Conservation (phyloP, 2,888 invertebrate genomes). For the Drosophila austrosaltans region DNA sequence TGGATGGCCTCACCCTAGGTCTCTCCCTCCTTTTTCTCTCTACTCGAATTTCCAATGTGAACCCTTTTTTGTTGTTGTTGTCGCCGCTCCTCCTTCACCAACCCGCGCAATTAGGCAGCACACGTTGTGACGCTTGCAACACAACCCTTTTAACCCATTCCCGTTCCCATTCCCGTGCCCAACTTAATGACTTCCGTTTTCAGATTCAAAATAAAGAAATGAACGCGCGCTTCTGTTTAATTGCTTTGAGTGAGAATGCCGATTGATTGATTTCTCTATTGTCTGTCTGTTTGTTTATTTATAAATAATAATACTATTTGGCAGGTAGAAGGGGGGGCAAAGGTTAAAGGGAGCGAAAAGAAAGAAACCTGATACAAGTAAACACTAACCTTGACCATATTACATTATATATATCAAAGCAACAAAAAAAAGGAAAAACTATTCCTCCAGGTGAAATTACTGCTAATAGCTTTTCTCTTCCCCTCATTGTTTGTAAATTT, state of each 20-base stretch:
- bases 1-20: slow-evolving; percentile 6
- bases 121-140: slow-evolving; percentile 41
- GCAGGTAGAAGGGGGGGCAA: slow-evolving; percentile 13
- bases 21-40: slow-evolving; percentile 10
- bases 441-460: slow-evolving; percentile 14
- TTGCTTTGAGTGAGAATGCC: slow-evolving; percentile 48
- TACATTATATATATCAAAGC: too few relatives aligned
- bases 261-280: slow-evolving; percentile 64
- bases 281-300: slow-evolving; percentile 46
- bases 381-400: slow-evolving; percentile 17
- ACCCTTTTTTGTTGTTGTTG: slow-evolving; percentile 2
- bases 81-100: slow-evolving; percentile 27
- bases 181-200: slow-evolving; percentile 72
- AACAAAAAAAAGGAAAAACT: neutral
- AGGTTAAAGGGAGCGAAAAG: slow-evolving; percentile 46
- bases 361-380: slow-evolving; percentile 53
- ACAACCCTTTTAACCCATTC: slow-evolving; percentile 60
- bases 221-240: slow-evolving; percentile 42
- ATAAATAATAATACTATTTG: slow-evolving; percentile 64
- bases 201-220: neutral
- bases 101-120: slow-evolving; percentile 64
- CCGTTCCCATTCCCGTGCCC: slow-evolving; percentile 40
- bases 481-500: slow-evolving; percentile 34
- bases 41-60: slow-evolving; percentile 59
- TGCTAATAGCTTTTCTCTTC: slow-evolving; percentile 10